These are phyloP conservation scores for Allacma fusca DNA, from an alignment of 2,888 invertebrate genomes.

Conservation along the genomic window DNA sequence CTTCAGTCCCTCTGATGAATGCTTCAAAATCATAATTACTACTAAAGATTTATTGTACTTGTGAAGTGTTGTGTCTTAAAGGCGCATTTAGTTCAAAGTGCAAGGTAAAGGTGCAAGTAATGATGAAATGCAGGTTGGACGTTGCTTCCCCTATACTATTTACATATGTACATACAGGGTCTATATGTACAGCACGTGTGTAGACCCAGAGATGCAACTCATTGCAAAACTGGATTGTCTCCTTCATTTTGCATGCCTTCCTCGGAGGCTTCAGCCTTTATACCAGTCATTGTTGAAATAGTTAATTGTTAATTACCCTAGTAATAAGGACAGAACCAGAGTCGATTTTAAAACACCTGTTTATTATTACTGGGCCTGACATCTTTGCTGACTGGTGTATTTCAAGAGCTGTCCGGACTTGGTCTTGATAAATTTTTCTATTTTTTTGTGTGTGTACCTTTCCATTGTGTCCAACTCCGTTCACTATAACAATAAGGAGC, in stretches of 20 bases:
- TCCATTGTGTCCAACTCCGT: too few relatives aligned
- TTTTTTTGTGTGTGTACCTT: too few relatives aligned
- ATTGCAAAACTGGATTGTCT: conserved; percentile 3
- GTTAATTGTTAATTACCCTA: conserved; percentile 4
- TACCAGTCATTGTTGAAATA: background rate
- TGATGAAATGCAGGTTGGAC: background rate
- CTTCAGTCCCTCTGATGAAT: too few relatives aligned
- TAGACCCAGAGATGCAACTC: background rate
- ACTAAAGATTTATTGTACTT: background rate
- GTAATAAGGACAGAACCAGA: conserved; percentile 9
- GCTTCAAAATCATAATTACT: too few relatives aligned
- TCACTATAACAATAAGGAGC: too few relatives aligned
- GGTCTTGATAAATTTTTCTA: too few relatives aligned
- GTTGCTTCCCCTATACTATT: too few relatives aligned
- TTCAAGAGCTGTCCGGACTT: too few relatives aligned
- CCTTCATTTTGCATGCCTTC: conserved; percentile 1
- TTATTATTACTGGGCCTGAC: background rate
- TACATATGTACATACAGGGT: too few relatives aligned
- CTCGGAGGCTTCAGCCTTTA: background rate
- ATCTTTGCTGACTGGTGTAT: too few relatives aligned
- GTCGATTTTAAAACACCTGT: background rate
- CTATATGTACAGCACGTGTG: too few relatives aligned
- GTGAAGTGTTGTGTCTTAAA: background rate
- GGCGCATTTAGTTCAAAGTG: conserved; percentile 12
- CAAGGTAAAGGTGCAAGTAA: conserved; percentile 12